Percentiles rank a stretch among this genome's conserved stretches.
Evolutionary conservation across 2,888 invertebrate species (phyloP).

Genomic region (Steinernema scapterisci): DNA sequence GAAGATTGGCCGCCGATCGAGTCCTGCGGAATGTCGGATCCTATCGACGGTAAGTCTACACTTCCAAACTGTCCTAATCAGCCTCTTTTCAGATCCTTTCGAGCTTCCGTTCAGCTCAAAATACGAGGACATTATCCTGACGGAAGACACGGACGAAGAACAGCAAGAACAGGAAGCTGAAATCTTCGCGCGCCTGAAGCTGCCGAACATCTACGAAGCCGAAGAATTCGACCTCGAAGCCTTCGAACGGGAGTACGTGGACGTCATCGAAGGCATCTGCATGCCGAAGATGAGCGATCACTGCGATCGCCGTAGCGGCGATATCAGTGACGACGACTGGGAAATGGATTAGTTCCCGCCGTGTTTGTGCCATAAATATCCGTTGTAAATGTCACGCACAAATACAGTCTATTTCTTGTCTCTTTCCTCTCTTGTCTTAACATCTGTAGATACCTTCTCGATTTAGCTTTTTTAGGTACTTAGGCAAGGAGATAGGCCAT

Average conservation of each 20-base stretch:
- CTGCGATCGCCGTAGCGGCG: neutral
- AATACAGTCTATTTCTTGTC: too few relatives aligned
- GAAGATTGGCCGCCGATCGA: too few relatives aligned
- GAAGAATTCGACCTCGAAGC: conserved; percentile 25
- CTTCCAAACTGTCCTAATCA: too few relatives aligned
- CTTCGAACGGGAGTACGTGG: conserved; percentile 12
- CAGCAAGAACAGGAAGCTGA: neutral
- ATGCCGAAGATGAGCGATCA: neutral
- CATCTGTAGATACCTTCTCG: too few relatives aligned
- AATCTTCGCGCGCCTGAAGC: neutral
- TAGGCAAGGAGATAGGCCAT: too few relatives aligned
- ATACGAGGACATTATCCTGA: neutral
- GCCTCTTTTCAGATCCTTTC: too few relatives aligned
- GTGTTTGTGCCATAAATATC: neutral
- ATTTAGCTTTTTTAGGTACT: too few relatives aligned
- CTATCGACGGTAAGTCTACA: too few relatives aligned
- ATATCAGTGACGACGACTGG: neutral
- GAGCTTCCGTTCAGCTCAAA: neutral
- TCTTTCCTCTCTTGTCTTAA: too few relatives aligned
- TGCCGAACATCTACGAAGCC: neutral
- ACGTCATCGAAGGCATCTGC: neutral
- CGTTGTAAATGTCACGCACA: too few relatives aligned
- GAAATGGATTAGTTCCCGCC: too few relatives aligned
- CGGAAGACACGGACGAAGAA: neutral
- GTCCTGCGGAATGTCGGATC: too few relatives aligned